Percentiles rank a stretch among this genome's conserved stretches.
Evolutionary conservation across 2,797 vertebrate genomes (phyloP).

Genomic region (Strix occidentalis): DNA sequence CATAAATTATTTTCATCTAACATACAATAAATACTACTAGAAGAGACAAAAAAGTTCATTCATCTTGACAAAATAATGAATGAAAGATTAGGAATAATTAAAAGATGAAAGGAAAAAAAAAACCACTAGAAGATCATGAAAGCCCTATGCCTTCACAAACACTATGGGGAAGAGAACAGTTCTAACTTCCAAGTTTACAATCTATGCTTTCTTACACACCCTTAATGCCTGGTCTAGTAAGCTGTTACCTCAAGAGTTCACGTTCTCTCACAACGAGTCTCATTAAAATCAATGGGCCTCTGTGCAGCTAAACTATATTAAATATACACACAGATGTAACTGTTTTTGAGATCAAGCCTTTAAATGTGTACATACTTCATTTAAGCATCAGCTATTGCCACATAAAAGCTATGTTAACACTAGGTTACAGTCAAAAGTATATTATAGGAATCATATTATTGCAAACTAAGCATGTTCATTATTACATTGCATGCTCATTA

Average conservation of each 20-base stretch:
- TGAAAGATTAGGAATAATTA: background rate
- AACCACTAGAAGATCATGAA: background rate
- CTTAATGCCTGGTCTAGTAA: background rate
- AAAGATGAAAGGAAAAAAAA: background rate
- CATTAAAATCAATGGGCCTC: conserved; percentile 7
- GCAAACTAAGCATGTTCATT: background rate
- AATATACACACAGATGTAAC: background rate
- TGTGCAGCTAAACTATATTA: background rate
- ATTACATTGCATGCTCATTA: background rate
- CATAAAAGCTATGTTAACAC: background rate
- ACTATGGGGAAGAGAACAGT: background rate
- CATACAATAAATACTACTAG: background rate
- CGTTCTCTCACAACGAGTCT: background rate
- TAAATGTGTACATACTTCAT: background rate
- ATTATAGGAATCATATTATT: background rate
- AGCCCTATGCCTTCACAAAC: background rate
- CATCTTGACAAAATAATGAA: background rate
- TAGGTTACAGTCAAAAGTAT: background rate
- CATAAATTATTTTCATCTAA: background rate
- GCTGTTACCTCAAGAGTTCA: background rate
- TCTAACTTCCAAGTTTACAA: background rate
- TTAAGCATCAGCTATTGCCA: background rate
- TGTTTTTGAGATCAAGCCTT: background rate
- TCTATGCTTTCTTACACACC: background rate
- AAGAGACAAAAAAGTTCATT: background rate